Base-by-base conservation (phyloP, 2,113 vertebrate genomes). In the Lasiurus cinereus region DNA sequence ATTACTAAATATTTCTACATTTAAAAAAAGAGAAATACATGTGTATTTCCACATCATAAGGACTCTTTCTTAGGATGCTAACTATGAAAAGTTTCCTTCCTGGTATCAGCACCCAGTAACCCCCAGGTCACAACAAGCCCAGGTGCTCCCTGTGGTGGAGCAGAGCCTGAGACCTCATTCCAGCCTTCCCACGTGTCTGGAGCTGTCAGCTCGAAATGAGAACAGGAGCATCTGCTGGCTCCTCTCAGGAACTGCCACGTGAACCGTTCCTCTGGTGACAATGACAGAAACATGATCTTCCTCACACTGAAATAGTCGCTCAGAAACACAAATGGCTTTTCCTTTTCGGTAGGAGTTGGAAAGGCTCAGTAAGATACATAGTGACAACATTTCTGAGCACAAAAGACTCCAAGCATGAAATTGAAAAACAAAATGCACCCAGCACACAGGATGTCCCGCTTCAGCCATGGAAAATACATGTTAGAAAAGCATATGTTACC, bases 141-240 rank as follows among this genome's bases (percentile, higher is more conserved):
- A 66, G 46, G 22, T 36, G 33, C 15, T 36, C 24, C 36, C 77
- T 9, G 8, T 54, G 31, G 43, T 52, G 33, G 64, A 29, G 43
- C 14, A 50, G 10, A 54, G 31, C 36, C 33, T 2, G 27, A 10
- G 59, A 36, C 52, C 52, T 74, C 22, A 6, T 48, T 64, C 24
- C 46, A 5, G 46, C n/a, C 21, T n/a, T 36, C 46, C 69, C 39
- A 3, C 21, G 18, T 0, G 70, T 13, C 31, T 12, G 4, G 4
- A 29, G 46, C 43, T 27, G 22, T 2, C 8, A 39, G 48, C 33
- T 48, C 74, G 66, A 73, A 86, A 18, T 27, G 83, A 91, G 67
- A 93, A 96, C 64, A 94, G 90, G 8, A 92, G 16, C 95, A 70
- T 52, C 95, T 96, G 59, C 90, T 94, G 97, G 92, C 18, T 29